Evolutionary conservation across 2,797 vertebrate genomes (phyloP).

Genomic region (Galagoides demidoff): DNA sequence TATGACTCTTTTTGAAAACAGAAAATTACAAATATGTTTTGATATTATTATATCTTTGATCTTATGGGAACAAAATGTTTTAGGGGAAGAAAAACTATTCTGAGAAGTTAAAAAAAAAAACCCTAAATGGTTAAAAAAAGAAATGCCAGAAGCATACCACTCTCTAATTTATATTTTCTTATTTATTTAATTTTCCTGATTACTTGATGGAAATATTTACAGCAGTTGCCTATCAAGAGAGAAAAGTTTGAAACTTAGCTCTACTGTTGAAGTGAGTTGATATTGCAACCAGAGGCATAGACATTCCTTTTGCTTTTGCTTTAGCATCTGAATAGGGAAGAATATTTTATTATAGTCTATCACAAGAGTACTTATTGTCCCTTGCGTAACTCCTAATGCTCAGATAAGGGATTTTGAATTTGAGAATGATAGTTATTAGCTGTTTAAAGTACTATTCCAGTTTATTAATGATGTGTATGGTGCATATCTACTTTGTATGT

Average conservation of each 20-base stretch:
- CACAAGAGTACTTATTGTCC: neutral
- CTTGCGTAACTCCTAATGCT: conserved; percentile 2
- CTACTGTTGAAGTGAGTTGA: accelerated
- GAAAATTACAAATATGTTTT: neutral
- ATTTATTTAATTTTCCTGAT: neutral
- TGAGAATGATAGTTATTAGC: neutral
- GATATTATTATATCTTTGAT: neutral
- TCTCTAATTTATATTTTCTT: neutral
- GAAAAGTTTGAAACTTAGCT: neutral
- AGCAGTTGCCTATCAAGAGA: neutral
- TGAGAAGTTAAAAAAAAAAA: neutral
- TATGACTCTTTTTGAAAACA: conserved; percentile 60
- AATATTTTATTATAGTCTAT: conserved; percentile 43
- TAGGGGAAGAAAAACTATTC: conserved; percentile 1
- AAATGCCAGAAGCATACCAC: neutral
- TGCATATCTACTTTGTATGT: neutral
- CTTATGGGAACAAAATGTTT: neutral
- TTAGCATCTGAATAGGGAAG: neutral
- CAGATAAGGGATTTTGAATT: conserved; percentile 52
- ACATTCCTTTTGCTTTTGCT: neutral
- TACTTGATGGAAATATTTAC: neutral
- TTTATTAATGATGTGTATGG: conserved; percentile 3
- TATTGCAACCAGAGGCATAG: neutral
- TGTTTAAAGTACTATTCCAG: neutral
- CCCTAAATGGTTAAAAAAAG: neutral